phyloP scores from a whole-genome alignment of 2,888 invertebrate genomes.

The Cerastoderma edule region DNA sequence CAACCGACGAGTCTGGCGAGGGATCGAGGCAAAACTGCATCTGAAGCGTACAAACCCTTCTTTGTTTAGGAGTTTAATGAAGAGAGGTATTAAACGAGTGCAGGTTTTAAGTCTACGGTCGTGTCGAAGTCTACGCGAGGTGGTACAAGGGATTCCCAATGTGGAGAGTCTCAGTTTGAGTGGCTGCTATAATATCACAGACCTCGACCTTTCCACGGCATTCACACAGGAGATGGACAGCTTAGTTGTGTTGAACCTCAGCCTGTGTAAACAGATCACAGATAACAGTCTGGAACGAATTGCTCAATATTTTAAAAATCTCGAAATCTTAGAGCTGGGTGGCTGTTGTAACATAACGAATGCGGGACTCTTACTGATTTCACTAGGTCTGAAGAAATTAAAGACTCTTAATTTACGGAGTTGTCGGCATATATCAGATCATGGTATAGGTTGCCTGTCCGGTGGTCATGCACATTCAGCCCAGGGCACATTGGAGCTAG shows the following conservation, averaged over 20 bases:
- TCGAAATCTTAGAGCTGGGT: constrained; percentile 94
- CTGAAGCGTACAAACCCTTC: constrained; percentile 91
- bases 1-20: constrained; percentile 96
- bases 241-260: constrained; percentile 92
- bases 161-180: constrained; percentile 94
- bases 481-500: constrained; percentile 88
- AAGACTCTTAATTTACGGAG: constrained; percentile 94
- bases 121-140: constrained; percentile 90
- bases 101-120: constrained; percentile 93
- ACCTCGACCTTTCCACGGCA: constrained; percentile 92
- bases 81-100: constrained; percentile 93
- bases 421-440: constrained; percentile 96
- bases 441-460: constrained; percentile 94
- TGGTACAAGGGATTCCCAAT: constrained; percentile 93
- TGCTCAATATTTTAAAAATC: constrained; percentile 91
- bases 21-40: constrained; percentile 95
- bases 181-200: constrained; percentile 97
- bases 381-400: constrained; percentile 93
- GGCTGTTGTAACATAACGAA: constrained; percentile 97
- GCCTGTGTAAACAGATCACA: constrained; percentile 97
- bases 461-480: constrained; percentile 67
- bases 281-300: constrained; percentile 94
- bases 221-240: constrained; percentile 90
- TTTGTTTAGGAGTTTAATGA: constrained; percentile 93
- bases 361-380: constrained; percentile 92